A percentile compares a stretch with the other conserved stretches of the same genome.
phyloP scores from a whole-genome alignment of 2,113 vertebrate genomes.

The Vimba vimba region DNA sequence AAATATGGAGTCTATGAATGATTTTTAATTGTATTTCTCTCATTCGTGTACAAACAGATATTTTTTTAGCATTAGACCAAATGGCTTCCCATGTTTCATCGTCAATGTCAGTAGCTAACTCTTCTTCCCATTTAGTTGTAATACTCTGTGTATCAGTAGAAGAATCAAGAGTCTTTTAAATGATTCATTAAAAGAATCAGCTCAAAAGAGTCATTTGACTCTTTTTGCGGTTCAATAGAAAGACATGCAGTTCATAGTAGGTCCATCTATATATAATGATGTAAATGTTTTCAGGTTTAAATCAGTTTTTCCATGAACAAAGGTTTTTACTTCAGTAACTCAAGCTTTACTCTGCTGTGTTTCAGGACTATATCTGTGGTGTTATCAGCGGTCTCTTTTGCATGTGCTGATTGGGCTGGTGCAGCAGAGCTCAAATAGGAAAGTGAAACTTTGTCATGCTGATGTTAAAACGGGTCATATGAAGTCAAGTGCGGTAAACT shows the following conservation, averaged over 20 bases:
- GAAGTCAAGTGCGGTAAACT: neutral
- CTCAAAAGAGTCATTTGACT: neutral
- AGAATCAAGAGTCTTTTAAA: neutral
- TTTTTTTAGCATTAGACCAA: no score
- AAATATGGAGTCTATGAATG: no score
- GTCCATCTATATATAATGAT: neutral
- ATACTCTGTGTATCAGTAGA: no score
- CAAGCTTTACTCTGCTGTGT: neutral
- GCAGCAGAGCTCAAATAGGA: neutral
- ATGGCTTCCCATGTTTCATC: no score
- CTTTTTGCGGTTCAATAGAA: neutral
- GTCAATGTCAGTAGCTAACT: no score
- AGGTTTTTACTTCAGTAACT: neutral
- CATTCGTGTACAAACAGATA: no score
- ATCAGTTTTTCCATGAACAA: neutral
- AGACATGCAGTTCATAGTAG: neutral
- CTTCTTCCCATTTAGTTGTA: no score
- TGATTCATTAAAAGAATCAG: neutral
- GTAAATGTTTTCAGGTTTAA: neutral
- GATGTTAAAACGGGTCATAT: neutral
- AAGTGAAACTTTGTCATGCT: neutral
- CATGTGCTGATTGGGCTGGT: neutral
- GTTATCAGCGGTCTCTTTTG: neutral
- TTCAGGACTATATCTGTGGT: neutral
- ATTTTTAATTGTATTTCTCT: no score